Conservation (phyloP, 1,140 invertebrate genomes). For the Latrodectus geometricus region DNA sequence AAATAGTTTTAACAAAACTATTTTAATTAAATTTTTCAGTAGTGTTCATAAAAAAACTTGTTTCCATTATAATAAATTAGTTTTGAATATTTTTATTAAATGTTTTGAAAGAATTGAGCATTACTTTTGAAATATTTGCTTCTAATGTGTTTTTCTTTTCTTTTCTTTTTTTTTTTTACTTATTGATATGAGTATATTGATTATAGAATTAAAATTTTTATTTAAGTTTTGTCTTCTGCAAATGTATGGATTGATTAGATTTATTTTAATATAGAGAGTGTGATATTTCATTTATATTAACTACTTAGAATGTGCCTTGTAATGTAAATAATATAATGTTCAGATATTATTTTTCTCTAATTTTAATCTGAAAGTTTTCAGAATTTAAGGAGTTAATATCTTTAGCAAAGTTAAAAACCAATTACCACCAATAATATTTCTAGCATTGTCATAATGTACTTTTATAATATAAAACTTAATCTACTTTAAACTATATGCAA, state of each 20-base stretch:
- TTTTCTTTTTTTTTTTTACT: slow-evolving; percentile 6
- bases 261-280: slow-evolving; percentile 17
- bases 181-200: background rate
- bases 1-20: background rate
- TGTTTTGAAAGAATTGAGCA: too few relatives aligned
- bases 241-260: background rate
- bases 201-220: slow-evolving; percentile 34
- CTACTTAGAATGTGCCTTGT: slow-evolving; percentile 61
- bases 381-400: too few relatives aligned
- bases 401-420: too few relatives aligned
- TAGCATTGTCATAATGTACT: too few relatives aligned
- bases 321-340: slow-evolving; percentile 52
- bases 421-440: too few relatives aligned
- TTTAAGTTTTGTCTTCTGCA: background rate
- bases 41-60: too few relatives aligned
- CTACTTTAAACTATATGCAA: too few relatives aligned
- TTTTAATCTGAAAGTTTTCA: background rate
- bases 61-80: too few relatives aligned
- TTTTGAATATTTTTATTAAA: too few relatives aligned
- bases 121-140: background rate
- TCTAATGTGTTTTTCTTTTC: background rate
- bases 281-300: slow-evolving; percentile 42
- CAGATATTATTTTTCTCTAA: slow-evolving; percentile 37
- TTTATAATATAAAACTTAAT: too few relatives aligned
- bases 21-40: too few relatives aligned